Percentiles rank a stretch among this genome's conserved stretches.
These are phyloP conservation scores for Clinocottus analis DNA, from an alignment of 2,113 vertebrate genomes.

Conservation along the genomic window DNA sequence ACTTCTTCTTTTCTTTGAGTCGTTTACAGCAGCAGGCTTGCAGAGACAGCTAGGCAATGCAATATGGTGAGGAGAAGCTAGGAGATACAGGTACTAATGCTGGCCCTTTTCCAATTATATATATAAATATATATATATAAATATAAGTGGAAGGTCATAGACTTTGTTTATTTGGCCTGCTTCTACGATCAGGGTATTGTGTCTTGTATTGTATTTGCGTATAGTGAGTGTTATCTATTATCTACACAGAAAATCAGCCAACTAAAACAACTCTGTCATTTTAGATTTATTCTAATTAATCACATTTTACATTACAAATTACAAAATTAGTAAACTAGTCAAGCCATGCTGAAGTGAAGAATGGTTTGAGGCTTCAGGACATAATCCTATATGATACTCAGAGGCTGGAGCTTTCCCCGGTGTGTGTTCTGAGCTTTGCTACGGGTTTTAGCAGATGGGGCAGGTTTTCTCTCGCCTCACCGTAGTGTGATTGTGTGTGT, in stretches of 20 bases:
- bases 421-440: constrained; percentile 45
- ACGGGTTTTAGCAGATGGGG: constrained; percentile 36
- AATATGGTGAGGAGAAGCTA: too few species aligned
- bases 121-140: too few species aligned
- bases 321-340: constrained; percentile 29
- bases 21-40: neutral
- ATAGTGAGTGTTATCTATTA: neutral
- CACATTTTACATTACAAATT: constrained; percentile 14
- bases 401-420: constrained; percentile 35
- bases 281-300: constrained; percentile 13
- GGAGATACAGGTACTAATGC: neutral
- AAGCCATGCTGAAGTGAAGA: constrained; percentile 24
- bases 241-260: neutral
- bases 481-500: neutral
- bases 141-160: neutral
- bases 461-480: constrained; percentile 17
- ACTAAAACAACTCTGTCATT: neutral
- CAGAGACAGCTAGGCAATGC: neutral
- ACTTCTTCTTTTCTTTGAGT: neutral
- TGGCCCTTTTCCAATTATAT: neutral
- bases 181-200: neutral
- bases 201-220: neutral
- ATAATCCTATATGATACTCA: constrained; percentile 44
- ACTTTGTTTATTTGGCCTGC: neutral
- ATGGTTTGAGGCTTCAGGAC: constrained; percentile 43